Conservation (phyloP, 2,797 vertebrate species). For the Dipus sagitta region DNA sequence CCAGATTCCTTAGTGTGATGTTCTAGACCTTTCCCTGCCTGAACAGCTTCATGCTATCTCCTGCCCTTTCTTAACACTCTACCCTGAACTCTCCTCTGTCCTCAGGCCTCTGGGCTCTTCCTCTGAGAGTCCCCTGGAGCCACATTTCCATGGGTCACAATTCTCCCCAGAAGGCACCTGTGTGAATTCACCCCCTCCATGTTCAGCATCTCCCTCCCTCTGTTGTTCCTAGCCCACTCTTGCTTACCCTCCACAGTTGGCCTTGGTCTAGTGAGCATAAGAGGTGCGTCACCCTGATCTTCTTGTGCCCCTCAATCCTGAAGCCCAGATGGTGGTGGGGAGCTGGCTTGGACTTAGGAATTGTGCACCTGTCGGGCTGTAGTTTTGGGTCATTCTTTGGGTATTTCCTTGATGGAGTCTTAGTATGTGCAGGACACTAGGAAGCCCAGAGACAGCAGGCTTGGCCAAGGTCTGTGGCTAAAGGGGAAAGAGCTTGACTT, state of each 20-base stretch:
- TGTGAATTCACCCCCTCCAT: background rate
- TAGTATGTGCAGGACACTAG: background rate
- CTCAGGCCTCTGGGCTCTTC: background rate
- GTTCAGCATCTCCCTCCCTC: background rate
- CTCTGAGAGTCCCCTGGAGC: background rate
- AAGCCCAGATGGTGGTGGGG: background rate
- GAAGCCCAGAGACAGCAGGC: background rate
- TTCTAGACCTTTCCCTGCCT: background rate
- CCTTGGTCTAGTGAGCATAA: background rate
- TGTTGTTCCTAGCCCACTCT: background rate
- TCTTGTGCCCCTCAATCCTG: background rate
- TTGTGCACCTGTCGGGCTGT: background rate
- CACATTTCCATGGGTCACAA: background rate
- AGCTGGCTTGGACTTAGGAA: background rate
- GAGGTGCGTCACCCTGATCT: background rate
- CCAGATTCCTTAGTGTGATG: background rate
- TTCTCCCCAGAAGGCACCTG: background rate
- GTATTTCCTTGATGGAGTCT: background rate
- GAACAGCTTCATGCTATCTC: fast-evolving
- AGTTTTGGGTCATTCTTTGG: background rate
- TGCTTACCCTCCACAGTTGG: background rate
- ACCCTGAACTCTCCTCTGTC: background rate
- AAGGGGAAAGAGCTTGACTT: fast-evolving
- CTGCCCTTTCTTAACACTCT: fast-evolving
- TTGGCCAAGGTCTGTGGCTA: background rate